Conservation (phyloP, 2,113 vertebrate species). For the Mobula hypostoma region DNA sequence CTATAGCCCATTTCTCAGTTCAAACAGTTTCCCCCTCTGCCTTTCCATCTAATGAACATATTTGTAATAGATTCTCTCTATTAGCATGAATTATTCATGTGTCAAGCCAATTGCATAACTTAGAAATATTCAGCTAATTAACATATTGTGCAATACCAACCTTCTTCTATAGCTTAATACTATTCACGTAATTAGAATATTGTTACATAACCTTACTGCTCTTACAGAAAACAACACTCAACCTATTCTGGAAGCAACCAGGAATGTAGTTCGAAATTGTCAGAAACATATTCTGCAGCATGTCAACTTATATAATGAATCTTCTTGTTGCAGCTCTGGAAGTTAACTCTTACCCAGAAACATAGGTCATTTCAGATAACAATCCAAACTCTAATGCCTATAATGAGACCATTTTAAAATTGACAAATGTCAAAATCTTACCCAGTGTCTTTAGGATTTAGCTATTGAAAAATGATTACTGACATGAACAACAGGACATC, state of each 20-base stretch:
- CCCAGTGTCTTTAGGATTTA: neutral
- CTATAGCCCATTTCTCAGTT: neutral
- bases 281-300: neutral
- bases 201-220: slow-evolving; percentile 12
- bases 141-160: slow-evolving; percentile 31
- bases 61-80: neutral
- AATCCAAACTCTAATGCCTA: neutral
- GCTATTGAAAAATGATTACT: neutral
- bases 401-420: neutral
- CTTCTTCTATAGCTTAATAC: slow-evolving; percentile 15
- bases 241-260: neutral
- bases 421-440: neutral
- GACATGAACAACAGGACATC: neutral
- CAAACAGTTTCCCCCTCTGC: neutral
- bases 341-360: neutral
- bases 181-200: slow-evolving; percentile 22
- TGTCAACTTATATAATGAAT: neutral
- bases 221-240: neutral
- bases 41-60: neutral
- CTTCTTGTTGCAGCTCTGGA: neutral
- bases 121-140: slow-evolving; percentile 21
- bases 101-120: slow-evolving; percentile 12
- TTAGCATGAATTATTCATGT: neutral
- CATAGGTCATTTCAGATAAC: neutral
- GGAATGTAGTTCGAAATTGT: neutral